These are phyloP conservation scores for Drosophila repletoides DNA, from an alignment of 1,140 invertebrate species.

Conservation along the genomic window DNA sequence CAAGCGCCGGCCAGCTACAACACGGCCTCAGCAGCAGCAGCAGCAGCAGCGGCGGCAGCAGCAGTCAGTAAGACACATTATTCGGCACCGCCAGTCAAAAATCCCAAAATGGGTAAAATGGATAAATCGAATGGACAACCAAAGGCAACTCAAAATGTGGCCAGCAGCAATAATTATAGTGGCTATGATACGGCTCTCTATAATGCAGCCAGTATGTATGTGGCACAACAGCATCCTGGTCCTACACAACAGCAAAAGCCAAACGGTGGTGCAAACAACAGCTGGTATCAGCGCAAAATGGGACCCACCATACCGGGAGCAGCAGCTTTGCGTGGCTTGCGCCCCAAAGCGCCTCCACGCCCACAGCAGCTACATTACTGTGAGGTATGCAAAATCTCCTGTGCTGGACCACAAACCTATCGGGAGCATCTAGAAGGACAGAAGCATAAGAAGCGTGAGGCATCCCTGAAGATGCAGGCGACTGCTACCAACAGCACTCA, in stretches of 20 bases:
- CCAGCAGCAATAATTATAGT: conserved; percentile 87
- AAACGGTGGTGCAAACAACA: conserved; percentile 54
- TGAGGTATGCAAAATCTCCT: conserved; percentile 99
- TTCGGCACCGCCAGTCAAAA: conserved; percentile 84
- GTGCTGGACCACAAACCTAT: conserved; percentile 97
- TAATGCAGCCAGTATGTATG: conserved; percentile 96
- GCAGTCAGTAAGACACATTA: conserved; percentile 83
- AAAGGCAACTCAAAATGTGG: conserved; percentile 82
- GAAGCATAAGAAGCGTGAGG: conserved; percentile 99
- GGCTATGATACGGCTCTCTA: conserved; percentile 96
- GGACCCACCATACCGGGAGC: conserved; percentile 75
- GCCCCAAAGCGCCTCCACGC: conserved; percentile 91
- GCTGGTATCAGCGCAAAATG: conserved; percentile 83
- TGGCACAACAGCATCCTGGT: conserved; percentile 89
- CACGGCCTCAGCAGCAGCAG: conserved; percentile 82
- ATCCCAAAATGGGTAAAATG: conserved; percentile 65
- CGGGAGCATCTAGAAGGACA: conserved; percentile 98
- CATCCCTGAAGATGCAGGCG: conserved; percentile 90
- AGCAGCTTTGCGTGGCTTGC: conserved; percentile 49
- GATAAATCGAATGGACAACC: conserved; percentile 68
- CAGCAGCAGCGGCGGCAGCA: conserved; percentile 83
- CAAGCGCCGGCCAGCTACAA: conserved; percentile 84
- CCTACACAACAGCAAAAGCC: conserved; percentile 56
- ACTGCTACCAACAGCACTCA: conserved; percentile 83
- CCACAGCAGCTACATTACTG: conserved; percentile 96